Conservation (phyloP, 2,888 invertebrate genomes). For the Campaea margaritaria region DNA sequence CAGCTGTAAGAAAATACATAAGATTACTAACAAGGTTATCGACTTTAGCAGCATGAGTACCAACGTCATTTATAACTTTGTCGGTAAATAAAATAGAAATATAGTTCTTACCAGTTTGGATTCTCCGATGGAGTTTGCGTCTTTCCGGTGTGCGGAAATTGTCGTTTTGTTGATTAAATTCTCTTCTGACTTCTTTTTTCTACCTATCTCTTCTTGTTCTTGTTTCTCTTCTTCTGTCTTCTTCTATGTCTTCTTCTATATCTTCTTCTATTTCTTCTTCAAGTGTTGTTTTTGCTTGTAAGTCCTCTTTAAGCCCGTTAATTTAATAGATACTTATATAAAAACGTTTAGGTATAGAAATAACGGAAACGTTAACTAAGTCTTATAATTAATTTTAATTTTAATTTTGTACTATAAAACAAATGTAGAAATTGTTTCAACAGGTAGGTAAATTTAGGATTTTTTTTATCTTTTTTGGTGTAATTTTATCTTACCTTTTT, state of each 20-base stretch:
- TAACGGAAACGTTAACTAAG: conserved; percentile 81
- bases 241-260: conserved; percentile 46
- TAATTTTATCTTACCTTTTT: conserved; percentile 82
- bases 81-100: neutral
- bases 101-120: conserved; percentile 28
- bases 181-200: conserved; percentile 43
- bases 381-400: conserved; percentile 83
- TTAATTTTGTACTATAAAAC: conserved; percentile 85
- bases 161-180: conserved; percentile 29
- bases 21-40: neutral
- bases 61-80: neutral
- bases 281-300: conserved; percentile 65
- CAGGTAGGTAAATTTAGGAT: conserved; percentile 83
- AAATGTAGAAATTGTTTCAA: conserved; percentile 82
- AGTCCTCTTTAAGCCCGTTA: conserved; percentile 77
- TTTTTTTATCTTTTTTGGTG: conserved; percentile 65
- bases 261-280: conserved; percentile 49
- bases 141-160: conserved; percentile 39
- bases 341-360: conserved; percentile 81
- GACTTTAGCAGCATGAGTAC: neutral
- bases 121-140: conserved; percentile 36
- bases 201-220: conserved; percentile 48
- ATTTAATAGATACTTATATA: conserved; percentile 75
- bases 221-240: conserved; percentile 47
- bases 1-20: no score